Percentiles rank a stretch among this genome's conserved stretches.
phyloP scores from a whole-genome alignment of 1,140 invertebrate species.

The Uloborus diversus region DNA sequence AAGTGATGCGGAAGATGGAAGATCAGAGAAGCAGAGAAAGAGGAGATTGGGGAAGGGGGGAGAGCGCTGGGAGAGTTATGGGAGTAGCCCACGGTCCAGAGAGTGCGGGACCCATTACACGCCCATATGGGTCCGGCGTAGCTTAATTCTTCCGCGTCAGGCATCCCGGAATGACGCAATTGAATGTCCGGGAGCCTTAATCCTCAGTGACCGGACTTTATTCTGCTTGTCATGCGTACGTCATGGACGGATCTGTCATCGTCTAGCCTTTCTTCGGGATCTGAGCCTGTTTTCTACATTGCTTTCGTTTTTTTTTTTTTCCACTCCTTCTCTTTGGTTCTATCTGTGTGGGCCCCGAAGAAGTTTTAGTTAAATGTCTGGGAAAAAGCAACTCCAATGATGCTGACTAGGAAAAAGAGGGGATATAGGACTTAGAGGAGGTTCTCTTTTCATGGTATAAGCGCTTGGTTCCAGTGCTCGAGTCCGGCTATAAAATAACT shows the following conservation, averaged over 20 bases:
- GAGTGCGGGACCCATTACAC: slow-evolving; percentile 54
- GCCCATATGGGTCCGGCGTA: slow-evolving; percentile 51
- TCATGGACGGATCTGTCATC: slow-evolving; percentile 46
- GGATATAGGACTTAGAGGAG: slow-evolving; percentile 37
- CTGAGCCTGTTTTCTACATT: not conserved
- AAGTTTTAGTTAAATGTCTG: slow-evolving; percentile 44
- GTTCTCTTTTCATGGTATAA: slow-evolving; percentile 20
- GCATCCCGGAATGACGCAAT: slow-evolving; percentile 44
- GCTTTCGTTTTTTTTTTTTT: slow-evolving; percentile 1
- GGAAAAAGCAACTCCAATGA: slow-evolving; percentile 39
- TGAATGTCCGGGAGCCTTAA: slow-evolving; percentile 37
- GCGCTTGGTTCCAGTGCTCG: slow-evolving; percentile 16
- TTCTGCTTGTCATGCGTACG: slow-evolving; percentile 52
- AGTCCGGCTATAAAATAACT: slow-evolving; percentile 12
- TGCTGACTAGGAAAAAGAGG: slow-evolving; percentile 24
- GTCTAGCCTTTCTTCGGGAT: not conserved
- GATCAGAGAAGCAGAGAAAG: slow-evolving; percentile 15
- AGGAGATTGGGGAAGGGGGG: slow-evolving; percentile 2
- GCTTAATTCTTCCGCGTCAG: slow-evolving; percentile 56
- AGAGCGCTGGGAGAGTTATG: slow-evolving; percentile 30
- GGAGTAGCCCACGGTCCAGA: slow-evolving; percentile 39
- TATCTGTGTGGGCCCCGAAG: slow-evolving; percentile 20
- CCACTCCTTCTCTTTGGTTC: not conserved
- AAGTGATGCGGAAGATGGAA: slow-evolving; percentile 53
- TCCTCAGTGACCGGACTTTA: slow-evolving; percentile 52